phyloP scores from a whole-genome alignment of 2,797 vertebrate genomes.

The Apodemus agrarius region DNA sequence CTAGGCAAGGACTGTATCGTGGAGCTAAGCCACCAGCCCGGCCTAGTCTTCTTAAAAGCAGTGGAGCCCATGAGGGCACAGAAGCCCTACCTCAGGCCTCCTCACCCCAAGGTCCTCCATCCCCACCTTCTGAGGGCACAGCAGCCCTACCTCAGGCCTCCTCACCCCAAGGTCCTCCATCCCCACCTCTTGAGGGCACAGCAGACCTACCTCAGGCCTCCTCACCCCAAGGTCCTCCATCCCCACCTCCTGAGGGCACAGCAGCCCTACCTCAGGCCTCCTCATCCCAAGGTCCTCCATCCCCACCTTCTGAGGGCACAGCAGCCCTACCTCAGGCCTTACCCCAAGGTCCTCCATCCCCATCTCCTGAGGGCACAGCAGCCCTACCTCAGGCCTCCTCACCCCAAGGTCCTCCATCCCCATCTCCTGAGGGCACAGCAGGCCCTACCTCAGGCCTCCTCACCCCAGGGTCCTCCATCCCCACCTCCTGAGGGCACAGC shows the following conservation, averaged over 20 bases:
- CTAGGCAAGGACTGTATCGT: neutral
- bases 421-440: too few species aligned
- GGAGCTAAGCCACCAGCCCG: neutral
- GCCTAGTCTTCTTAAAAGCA: neutral
- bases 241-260: neutral
- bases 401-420: too few species aligned
- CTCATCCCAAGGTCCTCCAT: neutral
- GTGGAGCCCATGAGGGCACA: neutral
- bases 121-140: neutral
- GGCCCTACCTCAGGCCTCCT: too few species aligned
- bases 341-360: too few species aligned
- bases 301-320: neutral
- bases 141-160: neutral
- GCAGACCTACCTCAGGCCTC: neutral
- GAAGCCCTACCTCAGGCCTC: neutral
- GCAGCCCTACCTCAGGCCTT: too few species aligned
- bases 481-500: too few species aligned
- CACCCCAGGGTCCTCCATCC: too few species aligned
- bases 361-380: too few species aligned
- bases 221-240: neutral
- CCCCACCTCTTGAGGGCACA: neutral
- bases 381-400: too few species aligned
- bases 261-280: neutral
- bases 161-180: neutral
- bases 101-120: neutral